Conservation (phyloP, 2,113 vertebrate species). For the Ceyx melanurus region DNA sequence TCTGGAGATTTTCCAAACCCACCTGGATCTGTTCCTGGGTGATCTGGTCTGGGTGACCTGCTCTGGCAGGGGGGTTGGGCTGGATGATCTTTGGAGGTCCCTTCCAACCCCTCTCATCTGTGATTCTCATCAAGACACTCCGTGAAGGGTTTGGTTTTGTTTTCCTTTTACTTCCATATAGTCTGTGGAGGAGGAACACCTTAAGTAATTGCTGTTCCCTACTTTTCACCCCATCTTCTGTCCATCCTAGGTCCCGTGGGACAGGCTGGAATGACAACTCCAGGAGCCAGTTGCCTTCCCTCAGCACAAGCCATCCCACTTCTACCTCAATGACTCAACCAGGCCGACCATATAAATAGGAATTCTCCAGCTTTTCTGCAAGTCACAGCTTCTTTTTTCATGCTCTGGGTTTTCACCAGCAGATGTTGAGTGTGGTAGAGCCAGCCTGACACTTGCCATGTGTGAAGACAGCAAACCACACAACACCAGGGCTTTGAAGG, state of each 20-base stretch:
- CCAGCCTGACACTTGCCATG: not conserved
- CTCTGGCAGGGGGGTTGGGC: too few relatives aligned
- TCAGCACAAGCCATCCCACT: not conserved
- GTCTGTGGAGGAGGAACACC: not conserved
- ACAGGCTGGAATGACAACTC: not conserved
- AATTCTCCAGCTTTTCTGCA: conserved; percentile 10
- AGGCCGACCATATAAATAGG: not conserved
- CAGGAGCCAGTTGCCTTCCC: not conserved
- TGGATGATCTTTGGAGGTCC: too few relatives aligned
- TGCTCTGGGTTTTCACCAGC: not conserved
- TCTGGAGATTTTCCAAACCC: too few relatives aligned
- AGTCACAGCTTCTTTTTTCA: conserved; percentile 13
- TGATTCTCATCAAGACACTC: not conserved
- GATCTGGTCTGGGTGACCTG: too few relatives aligned
- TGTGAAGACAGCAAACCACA: not conserved
- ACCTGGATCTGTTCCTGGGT: too few relatives aligned
- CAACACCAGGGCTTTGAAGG: not conserved
- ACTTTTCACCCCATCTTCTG: not conserved
- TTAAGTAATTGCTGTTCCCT: not conserved
- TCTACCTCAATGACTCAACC: conserved; percentile 8
- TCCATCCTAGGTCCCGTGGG: not conserved
- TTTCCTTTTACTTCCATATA: not conserved
- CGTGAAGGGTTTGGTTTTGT: not conserved
- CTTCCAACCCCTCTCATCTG: too few relatives aligned
- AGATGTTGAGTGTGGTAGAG: not conserved